phyloP scores from a whole-genome alignment of 2,888 invertebrate genomes.

The Cerastis rubricosa region DNA sequence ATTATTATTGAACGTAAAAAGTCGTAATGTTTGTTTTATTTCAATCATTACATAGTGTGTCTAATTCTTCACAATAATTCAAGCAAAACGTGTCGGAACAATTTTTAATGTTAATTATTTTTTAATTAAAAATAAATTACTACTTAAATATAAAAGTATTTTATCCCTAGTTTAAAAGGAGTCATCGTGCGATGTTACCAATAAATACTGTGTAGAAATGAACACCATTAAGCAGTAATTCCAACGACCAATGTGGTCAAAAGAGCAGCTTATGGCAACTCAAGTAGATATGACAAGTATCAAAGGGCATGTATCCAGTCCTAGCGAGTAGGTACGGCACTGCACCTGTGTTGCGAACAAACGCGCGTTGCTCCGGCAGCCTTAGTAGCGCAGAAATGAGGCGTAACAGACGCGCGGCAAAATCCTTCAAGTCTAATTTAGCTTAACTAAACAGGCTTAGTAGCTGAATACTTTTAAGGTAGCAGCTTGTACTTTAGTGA shows the following conservation, averaged over 20 bases:
- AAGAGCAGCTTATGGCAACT: slow-evolving; percentile 9
- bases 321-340: neutral
- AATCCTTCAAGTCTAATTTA: slow-evolving; percentile 26
- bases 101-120: neutral
- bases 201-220: neutral
- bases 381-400: neutral
- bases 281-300: neutral
- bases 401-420: slow-evolving; percentile 20
- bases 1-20: neutral
- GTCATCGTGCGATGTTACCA: neutral
- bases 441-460: neutral
- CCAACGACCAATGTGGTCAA: slow-evolving; percentile 5
- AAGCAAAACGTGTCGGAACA: slow-evolving; percentile 6
- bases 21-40: neutral
- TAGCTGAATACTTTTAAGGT: neutral
- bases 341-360: neutral
- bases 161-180: neutral
- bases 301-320: slow-evolving; percentile 6
- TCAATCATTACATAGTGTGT: neutral
- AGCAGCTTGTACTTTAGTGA: neutral
- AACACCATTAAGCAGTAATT: neutral
- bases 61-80: slow-evolving; percentile 5
- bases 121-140: neutral
- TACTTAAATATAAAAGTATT: neutral
- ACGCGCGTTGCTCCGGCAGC: slow-evolving; percentile 4